These are phyloP conservation scores for Drosophila paracracens DNA, from an alignment of 2,888 invertebrate genomes.

Conservation along the genomic window DNA sequence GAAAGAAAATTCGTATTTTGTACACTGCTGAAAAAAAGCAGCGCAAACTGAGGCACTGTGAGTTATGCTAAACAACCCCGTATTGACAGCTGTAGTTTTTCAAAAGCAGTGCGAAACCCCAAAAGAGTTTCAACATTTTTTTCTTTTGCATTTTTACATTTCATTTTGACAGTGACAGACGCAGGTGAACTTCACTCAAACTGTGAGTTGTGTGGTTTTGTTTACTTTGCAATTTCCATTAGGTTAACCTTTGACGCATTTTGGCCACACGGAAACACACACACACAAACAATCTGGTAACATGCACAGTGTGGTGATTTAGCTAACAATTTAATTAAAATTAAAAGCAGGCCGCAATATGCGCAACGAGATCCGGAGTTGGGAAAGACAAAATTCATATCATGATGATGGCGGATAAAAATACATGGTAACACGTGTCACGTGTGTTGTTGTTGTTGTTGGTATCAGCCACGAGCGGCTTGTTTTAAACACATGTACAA, in stretches of 20 bases:
- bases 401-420: slow-evolving; percentile 40
- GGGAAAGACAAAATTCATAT: slow-evolving; percentile 28
- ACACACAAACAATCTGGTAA: slow-evolving; percentile 10
- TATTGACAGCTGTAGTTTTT: slow-evolving; percentile 53
- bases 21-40: slow-evolving; percentile 23
- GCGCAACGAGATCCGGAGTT: slow-evolving; percentile 1
- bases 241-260: slow-evolving; percentile 39
- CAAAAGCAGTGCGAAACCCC: slow-evolving; percentile 13
- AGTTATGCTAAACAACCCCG: slow-evolving; percentile 32
- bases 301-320: slow-evolving; percentile 21
- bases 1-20: slow-evolving; percentile 22
- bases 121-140: slow-evolving; percentile 9
- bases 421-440: slow-evolving; percentile 40
- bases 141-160: background rate
- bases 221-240: slow-evolving; percentile 34
- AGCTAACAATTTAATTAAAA: slow-evolving; percentile 62
- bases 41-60: slow-evolving; percentile 15
- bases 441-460: slow-evolving; percentile 10
- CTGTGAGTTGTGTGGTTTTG: slow-evolving; percentile 13
- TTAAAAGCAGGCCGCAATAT: slow-evolving; percentile 18
- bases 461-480: slow-evolving; percentile 10
- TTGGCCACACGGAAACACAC: background rate
- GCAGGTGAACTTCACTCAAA: slow-evolving; percentile 26
- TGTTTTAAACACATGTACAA: slow-evolving; percentile 35
- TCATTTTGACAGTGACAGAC: slow-evolving; percentile 34